Base-by-base conservation (phyloP, 2,113 vertebrate genomes). In the Spermophilus dauricus region DNA sequence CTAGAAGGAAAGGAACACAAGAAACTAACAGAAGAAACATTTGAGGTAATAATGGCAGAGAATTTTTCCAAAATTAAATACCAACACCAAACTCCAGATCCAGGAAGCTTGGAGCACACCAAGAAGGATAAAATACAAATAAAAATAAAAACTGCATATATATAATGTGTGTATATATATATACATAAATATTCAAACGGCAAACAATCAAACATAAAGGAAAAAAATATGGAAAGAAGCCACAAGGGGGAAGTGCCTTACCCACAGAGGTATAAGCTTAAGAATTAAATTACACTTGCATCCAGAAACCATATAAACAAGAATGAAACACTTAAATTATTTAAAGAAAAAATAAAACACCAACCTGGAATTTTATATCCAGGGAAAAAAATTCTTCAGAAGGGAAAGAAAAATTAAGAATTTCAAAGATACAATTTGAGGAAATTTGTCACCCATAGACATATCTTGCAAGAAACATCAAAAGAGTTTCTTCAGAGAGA, bases 61-160 rank as follows among this genome's bases (percentile, higher is more conserved):
- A 84, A 73, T 92, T 78, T 45, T 96, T 92, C 85, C 53, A 53
- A 51, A 51, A 92, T 89, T 78, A 89, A 88, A 83, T 34, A n/a
- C 7, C 73, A n/a, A 89, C 24, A 89, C 10, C 18, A 92, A 73
- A 84, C 24, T 56, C 80, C 26, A 39, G 72, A 56, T 85, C 37
- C 20, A 73, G 11, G 72, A 80, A 89, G 70, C 72, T 80, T 48
- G 32, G 17, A 84, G 14, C 13, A 85, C 48, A 96, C 20, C 42
- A 89, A 84, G 28, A 10, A 89, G 8, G 26, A 77, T 61, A 96
- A 70, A 73, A 63, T 2, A 11, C 34, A 84, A 56, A 39, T 37
- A 65, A 85, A 87, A 65, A 82, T 85, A 32, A 42, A 83, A 70
- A 51, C 32, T 69, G 67, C 20, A 82, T 82, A 3, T 86, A 94